Evolutionary conservation across 2,888 invertebrate species (phyloP).

Genomic region (Cybosia mesomella): DNA sequence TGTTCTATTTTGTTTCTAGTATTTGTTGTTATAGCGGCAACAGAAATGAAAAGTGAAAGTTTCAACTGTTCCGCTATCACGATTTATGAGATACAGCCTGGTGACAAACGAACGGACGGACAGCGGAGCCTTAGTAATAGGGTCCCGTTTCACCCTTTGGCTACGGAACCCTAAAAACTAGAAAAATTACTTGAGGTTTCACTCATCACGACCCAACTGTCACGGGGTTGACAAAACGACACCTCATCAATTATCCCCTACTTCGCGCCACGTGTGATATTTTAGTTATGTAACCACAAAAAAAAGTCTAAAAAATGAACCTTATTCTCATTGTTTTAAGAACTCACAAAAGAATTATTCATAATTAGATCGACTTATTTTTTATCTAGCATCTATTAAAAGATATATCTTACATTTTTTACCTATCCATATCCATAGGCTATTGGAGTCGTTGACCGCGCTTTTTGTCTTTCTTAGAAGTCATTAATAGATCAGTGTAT

Average conservation of each 20-base stretch:
- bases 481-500: conserved; percentile 31
- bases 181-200: conserved; percentile 41
- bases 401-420: conserved; percentile 41
- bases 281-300: conserved; percentile 37
- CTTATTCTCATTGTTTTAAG: conserved; percentile 41
- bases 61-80: too few relatives aligned
- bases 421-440: conserved; percentile 51
- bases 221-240: conserved; percentile 59
- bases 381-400: not conserved
- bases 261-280: conserved; percentile 65
- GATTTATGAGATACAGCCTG: too few relatives aligned
- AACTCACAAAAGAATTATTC: not conserved
- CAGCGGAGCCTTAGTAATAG: too few relatives aligned
- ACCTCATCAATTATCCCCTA: conserved; percentile 75
- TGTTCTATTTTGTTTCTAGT: too few relatives aligned
- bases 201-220: conserved; percentile 54
- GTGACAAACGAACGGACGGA: too few relatives aligned
- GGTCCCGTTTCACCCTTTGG: too few relatives aligned
- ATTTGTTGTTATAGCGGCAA: too few relatives aligned
- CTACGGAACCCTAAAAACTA: too few relatives aligned
- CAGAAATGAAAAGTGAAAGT: too few relatives aligned
- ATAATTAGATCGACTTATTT: conserved; percentile 1
- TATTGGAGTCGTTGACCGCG: conserved; percentile 52
- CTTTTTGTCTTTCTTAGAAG: conserved; percentile 50
- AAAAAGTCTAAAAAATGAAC: conserved; percentile 41